Evolutionary conservation across 2,888 invertebrate genomes (phyloP), one percentile per base, ranked within the genome.

Genomic region (Eledona agricola): DNA sequence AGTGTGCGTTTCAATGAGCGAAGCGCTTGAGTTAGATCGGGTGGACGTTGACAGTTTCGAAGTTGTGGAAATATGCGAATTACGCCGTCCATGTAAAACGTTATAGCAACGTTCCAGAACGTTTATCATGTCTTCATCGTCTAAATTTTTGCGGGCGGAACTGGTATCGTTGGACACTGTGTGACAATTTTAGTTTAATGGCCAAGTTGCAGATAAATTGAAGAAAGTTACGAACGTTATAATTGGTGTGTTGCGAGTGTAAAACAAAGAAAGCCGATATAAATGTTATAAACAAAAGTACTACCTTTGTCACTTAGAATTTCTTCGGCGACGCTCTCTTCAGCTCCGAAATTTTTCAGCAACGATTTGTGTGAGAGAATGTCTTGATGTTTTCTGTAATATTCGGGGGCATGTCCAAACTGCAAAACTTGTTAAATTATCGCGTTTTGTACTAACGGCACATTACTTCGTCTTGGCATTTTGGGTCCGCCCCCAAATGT

Each of bases 401-500:
- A 88, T 67, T 92, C 92, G 20, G 93, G 87, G 34, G 88, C 87
- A 40, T 85, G 82, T 26, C 89, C 92, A 70, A 85, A 83, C 93
- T 93, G 72, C 42, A 69, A 67, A 31, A n/a, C n/a, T n/a, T n/a
- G n/a, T n/a, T n/a, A n/a, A n/a, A n/a, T n/a, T n/a, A n/a, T n/a
- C n/a, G n/a, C n/a, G n/a, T n/a, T n/a, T n/a, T n/a, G n/a, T n/a
- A n/a, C 9, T 2, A 23, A 20, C 23, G 83, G n/a, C n/a, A n/a
- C n/a, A n/a, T 81, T 79, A 94, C 94, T 74, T 90, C 90, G 77
- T 96, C 96, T 60, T 86, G 80, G 40, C 87, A 80, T 67, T 89
- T 86, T 1, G 89, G 84, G 77, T 95, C 91, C 19, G 91, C 91
- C 35, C 95, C 96, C 49, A 94, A 82, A 72, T 92, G 91, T 60